A percentile compares a stretch with the other conserved stretches of the same genome.
phyloP scores from a whole-genome alignment of 2,888 invertebrate species.

The Aphodius sticticus region DNA sequence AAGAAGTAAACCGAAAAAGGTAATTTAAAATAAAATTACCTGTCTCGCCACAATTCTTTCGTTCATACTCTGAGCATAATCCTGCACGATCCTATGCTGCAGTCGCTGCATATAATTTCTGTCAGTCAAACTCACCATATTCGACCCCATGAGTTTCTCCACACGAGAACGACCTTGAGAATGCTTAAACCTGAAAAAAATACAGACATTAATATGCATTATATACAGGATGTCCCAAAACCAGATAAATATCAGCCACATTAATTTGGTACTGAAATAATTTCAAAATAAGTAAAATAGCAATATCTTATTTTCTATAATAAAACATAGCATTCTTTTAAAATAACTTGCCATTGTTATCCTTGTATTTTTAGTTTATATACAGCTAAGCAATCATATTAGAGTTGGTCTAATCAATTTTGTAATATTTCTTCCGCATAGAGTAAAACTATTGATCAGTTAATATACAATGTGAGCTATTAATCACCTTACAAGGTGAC shows the following conservation, averaged over 20 bases:
- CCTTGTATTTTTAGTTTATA: too few relatives aligned
- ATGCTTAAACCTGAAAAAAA: constrained; percentile 66
- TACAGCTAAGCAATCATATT: too few relatives aligned
- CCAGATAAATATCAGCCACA: not conserved
- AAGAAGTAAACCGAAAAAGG: not conserved
- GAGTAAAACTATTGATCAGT: not conserved
- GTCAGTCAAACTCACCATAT: constrained; percentile 72
- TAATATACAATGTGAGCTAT: not conserved
- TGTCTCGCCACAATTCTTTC: constrained; percentile 70
- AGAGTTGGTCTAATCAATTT: not conserved
- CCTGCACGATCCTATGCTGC: constrained; percentile 69
- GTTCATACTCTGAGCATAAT: constrained; percentile 70
- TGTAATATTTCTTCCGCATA: not conserved
- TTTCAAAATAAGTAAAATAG: too few relatives aligned
- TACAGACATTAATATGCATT: not conserved
- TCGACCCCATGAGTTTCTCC: constrained; percentile 75
- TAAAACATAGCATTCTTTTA: too few relatives aligned
- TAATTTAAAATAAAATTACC: constrained; percentile 55
- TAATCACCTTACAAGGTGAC: not conserved
- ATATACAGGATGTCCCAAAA: too few relatives aligned
- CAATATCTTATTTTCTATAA: too few relatives aligned
- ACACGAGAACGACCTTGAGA: constrained; percentile 70
- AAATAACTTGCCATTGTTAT: too few relatives aligned
- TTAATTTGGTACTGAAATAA: too few relatives aligned
- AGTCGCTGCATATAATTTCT: constrained; percentile 72